Conservation (phyloP, 2,113 vertebrate species). For the Corynorhinus townsendii region DNA sequence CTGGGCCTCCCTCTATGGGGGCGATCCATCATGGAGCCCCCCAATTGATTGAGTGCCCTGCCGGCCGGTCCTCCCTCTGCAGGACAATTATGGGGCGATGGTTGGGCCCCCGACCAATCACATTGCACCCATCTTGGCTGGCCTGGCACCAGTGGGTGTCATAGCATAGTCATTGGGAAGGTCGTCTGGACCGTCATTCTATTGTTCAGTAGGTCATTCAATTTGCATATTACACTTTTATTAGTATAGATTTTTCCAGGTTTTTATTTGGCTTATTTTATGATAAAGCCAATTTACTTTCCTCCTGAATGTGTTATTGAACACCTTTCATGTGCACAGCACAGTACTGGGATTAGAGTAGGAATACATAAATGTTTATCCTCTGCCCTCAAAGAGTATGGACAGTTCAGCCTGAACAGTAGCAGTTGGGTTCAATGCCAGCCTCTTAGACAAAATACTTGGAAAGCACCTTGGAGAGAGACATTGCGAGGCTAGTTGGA, state of each 20-base stretch:
- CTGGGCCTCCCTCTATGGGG: too few relatives aligned
- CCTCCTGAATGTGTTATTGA: neutral
- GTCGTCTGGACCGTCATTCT: too few relatives aligned
- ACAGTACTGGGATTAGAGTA: neutral
- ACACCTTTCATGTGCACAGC: neutral
- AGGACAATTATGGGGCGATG: too few relatives aligned
- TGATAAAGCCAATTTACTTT: neutral
- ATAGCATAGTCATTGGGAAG: too few relatives aligned
- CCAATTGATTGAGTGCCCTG: too few relatives aligned
- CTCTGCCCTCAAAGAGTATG: neutral
- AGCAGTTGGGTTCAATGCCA: neutral
- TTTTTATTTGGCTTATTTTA: neutral
- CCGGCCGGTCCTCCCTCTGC: too few relatives aligned
- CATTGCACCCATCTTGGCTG: too few relatives aligned
- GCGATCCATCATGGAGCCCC: too few relatives aligned
- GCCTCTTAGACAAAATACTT: neutral
- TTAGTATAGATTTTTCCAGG: neutral
- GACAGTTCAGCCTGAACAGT: neutral
- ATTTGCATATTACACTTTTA: too few relatives aligned
- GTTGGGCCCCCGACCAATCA: too few relatives aligned
- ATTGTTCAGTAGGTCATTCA: too few relatives aligned
- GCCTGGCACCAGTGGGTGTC: too few relatives aligned
- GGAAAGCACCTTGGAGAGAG: neutral
- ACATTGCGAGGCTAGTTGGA: neutral
- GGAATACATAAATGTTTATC: neutral